Conservation (phyloP, 2,888 invertebrate genomes). For the Hipparchia semele region DNA sequence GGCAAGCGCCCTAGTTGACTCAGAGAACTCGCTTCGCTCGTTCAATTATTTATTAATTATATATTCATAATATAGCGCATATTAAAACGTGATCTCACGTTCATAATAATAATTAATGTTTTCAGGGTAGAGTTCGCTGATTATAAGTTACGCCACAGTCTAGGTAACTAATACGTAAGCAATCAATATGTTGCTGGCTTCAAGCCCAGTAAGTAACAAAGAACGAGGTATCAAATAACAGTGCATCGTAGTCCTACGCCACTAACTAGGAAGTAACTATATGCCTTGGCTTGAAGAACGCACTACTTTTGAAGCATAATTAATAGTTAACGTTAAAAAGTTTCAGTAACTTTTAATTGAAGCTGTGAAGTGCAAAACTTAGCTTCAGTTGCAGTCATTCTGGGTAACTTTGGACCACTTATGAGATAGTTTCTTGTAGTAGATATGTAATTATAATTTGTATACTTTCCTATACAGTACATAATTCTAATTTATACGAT, state of each 20-base stretch:
- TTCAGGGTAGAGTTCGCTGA: not conserved
- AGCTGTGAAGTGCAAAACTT: not conserved
- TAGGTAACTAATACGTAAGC: not conserved
- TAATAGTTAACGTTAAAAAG: not conserved
- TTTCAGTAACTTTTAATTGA: not conserved
- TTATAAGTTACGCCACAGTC: not conserved
- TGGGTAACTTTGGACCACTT: no score
- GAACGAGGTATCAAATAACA: not conserved
- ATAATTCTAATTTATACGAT: no score
- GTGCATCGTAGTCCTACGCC: not conserved
- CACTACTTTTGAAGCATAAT: not conserved
- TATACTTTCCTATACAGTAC: no score
- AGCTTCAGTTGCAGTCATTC: no score
- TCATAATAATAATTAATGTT: not conserved
- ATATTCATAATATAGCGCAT: no score
- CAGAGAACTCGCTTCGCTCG: no score
- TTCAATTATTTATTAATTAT: no score
- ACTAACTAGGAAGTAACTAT: not conserved
- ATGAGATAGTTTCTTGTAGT: no score
- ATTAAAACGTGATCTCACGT: not conserved
- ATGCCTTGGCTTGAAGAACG: not conserved
- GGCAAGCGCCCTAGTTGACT: no score
- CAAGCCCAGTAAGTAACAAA: not conserved
- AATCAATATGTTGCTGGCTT: not conserved
- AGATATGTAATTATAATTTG: no score